Evolutionary conservation across 23 tunicate genomes (phyloP).

Genomic region (Trididemnum miniatum): DNA sequence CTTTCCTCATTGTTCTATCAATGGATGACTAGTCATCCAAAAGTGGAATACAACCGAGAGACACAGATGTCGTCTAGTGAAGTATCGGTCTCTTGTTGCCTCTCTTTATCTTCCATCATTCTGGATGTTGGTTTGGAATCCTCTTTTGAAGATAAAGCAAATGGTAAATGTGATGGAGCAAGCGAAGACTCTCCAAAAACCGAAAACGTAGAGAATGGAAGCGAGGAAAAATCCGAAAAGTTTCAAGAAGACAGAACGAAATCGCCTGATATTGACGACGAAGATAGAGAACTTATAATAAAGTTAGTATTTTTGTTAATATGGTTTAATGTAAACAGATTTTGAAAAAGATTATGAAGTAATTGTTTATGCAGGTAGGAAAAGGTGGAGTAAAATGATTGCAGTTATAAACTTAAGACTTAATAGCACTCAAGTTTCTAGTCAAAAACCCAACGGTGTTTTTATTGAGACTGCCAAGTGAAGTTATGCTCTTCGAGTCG

Average conservation of each 20-base stretch:
- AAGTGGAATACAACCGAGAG: slow-evolving; percentile 28
- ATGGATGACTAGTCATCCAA: slow-evolving; percentile 27
- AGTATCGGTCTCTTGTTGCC: slow-evolving; percentile 37
- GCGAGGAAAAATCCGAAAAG: not conserved
- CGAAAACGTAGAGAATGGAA: not conserved
- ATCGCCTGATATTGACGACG: slow-evolving; percentile 32
- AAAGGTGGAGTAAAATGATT: no score
- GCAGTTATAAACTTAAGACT: no score
- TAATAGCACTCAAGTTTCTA: no score
- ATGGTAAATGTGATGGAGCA: not conserved
- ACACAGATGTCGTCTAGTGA: slow-evolving; percentile 27
- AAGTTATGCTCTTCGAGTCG: no score
- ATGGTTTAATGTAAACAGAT: no score
- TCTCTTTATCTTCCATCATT: slow-evolving; percentile 23
- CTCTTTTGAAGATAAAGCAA: not conserved
- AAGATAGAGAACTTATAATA: slow-evolving; percentile 31
- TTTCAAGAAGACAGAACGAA: not conserved
- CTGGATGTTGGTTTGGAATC: not conserved
- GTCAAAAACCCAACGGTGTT: no score
- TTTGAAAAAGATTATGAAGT: no score
- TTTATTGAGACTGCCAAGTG: no score
- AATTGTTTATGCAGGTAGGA: no score
- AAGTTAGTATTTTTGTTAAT: no score
- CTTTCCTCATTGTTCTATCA: slow-evolving; percentile 27
- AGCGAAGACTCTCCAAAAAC: not conserved